Evolutionary conservation across 2,797 vertebrate species (phyloP), one percentile per base, ranked within the genome.

Genomic region (Euphonia xanthogaster): DNA sequence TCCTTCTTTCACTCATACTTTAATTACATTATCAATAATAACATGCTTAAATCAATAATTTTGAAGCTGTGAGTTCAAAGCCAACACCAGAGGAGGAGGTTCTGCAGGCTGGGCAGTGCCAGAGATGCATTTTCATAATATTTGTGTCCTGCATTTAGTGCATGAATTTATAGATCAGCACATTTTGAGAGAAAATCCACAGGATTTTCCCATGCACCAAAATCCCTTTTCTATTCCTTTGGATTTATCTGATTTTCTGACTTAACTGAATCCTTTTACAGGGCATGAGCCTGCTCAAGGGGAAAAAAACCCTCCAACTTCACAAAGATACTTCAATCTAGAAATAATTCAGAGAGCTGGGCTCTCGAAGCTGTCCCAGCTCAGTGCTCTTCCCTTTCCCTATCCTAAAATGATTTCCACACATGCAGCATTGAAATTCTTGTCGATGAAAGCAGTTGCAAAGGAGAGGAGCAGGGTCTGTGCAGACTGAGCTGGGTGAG

Each of bases 11-110:
- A 40, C 73, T 95, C 65, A 33, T 18, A 33, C 22, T 67, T 94
- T 90, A 83, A 86, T 90, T 90, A 76, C 3, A 4, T 47, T 80
- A 90, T 94, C 88, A 57, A 88, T 86, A 94, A 70, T 25, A 72
- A 86, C 91, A 91, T 74, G 63, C 47, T 72, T 86, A 55, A 88
- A 83, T 94, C 85, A 58, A 88, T 97, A 78, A 58, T 91, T 91
- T 80, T 80, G 65, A 91, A 79, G 39, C 61, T 67, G 68, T 75
- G 61, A 87, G 50, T 82, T 86, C 81, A 77, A 89, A 85, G 67
- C 40, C 5, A 3, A 45, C 44, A 68, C 39, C 42, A 77, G 18
- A 0, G 0, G 63, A 81, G 50, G 60, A 85, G 61, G 35, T 65
- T 80, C 60, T 82, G 31, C 39, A 72, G 67, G 57, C 14, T 87